Evolutionary conservation across 2,797 vertebrate genomes (phyloP).

Genomic region (Anas georgica): DNA sequence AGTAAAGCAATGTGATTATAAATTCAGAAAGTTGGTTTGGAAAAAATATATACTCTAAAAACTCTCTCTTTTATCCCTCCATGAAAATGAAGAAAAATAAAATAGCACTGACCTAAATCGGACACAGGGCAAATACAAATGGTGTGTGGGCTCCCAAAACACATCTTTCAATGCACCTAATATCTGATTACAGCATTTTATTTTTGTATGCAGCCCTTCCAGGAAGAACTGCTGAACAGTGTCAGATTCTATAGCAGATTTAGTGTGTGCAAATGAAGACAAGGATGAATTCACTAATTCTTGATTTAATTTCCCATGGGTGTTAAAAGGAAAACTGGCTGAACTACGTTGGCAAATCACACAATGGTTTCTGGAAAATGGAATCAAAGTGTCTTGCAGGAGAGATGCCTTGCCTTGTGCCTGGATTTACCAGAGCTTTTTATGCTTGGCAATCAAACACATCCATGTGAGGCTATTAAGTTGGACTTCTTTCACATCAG

Average conservation of each 20-base stretch:
- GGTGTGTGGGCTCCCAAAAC: background rate
- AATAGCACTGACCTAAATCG: slow-evolving; percentile 1
- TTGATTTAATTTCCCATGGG: slow-evolving; percentile 36
- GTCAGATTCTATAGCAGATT: slow-evolving; percentile 32
- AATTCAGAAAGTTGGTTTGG: slow-evolving; percentile 13
- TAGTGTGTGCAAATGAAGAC: slow-evolving; percentile 27
- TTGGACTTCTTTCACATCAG: background rate
- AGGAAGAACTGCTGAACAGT: slow-evolving; percentile 30
- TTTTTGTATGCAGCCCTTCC: background rate
- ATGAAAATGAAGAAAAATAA: background rate
- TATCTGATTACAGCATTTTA: background rate
- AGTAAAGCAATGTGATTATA: background rate
- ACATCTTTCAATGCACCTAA: background rate
- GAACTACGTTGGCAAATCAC: slow-evolving; percentile 22
- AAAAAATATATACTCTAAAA: background rate
- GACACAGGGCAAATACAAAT: background rate
- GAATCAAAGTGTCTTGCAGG: slow-evolving; percentile 2
- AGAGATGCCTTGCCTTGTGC: background rate
- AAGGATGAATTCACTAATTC: slow-evolving; percentile 34
- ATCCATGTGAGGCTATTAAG: background rate
- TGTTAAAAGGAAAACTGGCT: slow-evolving; percentile 12
- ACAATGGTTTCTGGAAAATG: background rate
- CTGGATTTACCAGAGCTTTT: background rate
- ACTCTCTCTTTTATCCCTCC: background rate
- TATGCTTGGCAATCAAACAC: background rate